Evolutionary conservation across 2,888 invertebrate genomes (phyloP), one percentile per base, ranked within the genome.

Genomic region (Catocala sponsa): DNA sequence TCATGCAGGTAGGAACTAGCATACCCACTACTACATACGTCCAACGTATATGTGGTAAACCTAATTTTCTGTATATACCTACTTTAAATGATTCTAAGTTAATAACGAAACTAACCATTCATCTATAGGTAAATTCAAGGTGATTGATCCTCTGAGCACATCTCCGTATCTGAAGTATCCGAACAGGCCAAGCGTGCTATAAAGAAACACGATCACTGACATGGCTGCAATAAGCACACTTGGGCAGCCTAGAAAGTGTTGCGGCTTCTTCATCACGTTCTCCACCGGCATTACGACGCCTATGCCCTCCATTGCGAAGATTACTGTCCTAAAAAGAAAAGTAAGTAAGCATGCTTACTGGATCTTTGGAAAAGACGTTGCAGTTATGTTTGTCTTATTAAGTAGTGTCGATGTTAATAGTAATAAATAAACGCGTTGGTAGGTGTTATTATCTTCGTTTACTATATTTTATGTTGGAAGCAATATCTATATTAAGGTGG

Each of bases 231-330:
- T 97, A 0, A 99, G 94, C 0, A 98, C 98, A 38, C 99, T 98
- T 0, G 97, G 97, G 70, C 95, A 96, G 6, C 97, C 96, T 49
- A 98, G 95, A 78, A 98, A 97, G 63, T 97, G 96, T 61, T 96
- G 95, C 0, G 98, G 98, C 59, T 96, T 96, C 76, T 95, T 95
- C 98, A 99, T 98, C 0, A 96, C 97, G 85, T 99, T 99, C 87
- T 99, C 98, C 13, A 99, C 96, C 0, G 99, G 99, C 95, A 99
- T 96, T 1, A 99, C 97, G 50, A 97, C 97, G 46, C 98, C 98
- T 67, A 99, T 98, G 47, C 98, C 98, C 94, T 99, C 99, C 96
- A 99, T 99, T 42, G 99, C 98, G 86, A 99, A 99, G 75, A 99
- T 97, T 0, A 98, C 99, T 0, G 99, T 99, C 33, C 99, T 96